These are phyloP conservation scores for Parasteatoda lunata DNA, from an alignment of 2,888 invertebrate genomes.

Conservation along the genomic window DNA sequence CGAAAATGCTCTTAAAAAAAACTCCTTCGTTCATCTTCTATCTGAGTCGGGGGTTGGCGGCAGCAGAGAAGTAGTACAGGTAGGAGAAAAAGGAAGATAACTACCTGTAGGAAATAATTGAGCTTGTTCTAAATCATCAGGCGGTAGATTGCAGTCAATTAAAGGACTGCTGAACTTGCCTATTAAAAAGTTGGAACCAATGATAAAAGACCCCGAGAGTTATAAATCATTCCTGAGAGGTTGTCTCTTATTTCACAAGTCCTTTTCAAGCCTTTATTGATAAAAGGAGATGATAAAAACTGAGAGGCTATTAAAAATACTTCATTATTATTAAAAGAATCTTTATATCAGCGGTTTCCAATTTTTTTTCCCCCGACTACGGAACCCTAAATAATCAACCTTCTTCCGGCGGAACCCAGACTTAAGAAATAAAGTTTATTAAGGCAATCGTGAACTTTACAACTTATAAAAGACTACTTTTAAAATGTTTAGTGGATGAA, in stretches of 20 bases:
- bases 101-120: constrained; percentile 55
- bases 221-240: constrained; percentile 31
- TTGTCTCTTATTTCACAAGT: too few relatives aligned
- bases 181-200: constrained; percentile 29
- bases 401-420: too few relatives aligned
- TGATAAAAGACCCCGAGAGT: constrained; percentile 7
- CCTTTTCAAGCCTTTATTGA: constrained; percentile 14
- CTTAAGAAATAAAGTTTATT: too few relatives aligned
- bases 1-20: too few relatives aligned
- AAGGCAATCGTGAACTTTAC: too few relatives aligned
- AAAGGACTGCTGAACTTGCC: constrained; percentile 42
- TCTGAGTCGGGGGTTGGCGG: neutral
- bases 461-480: too few relatives aligned
- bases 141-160: constrained; percentile 58
- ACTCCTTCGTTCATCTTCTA: too few relatives aligned
- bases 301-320: neutral
- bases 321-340: too few relatives aligned
- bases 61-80: neutral
- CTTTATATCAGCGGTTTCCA: too few relatives aligned
- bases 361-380: too few relatives aligned
- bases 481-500: too few relatives aligned
- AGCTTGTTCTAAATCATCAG: constrained; percentile 46
- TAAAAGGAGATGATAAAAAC: constrained; percentile 13
- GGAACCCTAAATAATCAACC: too few relatives aligned
- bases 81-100: constrained; percentile 5